Conservation (phyloP, 1,140 invertebrate genomes). For the Calephelis virginiensis region DNA sequence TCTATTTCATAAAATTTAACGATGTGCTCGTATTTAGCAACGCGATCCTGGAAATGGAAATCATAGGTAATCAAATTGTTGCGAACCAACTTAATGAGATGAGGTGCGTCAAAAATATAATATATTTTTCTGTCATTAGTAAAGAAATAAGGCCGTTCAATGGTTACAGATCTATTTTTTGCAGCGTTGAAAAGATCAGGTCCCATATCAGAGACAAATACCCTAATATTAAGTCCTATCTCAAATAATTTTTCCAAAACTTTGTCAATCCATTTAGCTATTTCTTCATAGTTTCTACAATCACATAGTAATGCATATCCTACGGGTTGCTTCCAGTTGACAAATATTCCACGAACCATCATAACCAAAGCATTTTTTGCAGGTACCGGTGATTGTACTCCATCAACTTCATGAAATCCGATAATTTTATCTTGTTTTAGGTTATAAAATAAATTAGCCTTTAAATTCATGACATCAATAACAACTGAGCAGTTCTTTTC, state of each 20-base stretch:
- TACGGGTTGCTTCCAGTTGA: slow-evolving; percentile 30
- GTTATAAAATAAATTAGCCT: slow-evolving; percentile 35
- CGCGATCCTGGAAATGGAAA: slow-evolving; percentile 17
- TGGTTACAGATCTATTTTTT: slow-evolving; percentile 18
- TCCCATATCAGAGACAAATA: slow-evolving; percentile 27
- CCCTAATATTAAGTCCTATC: slow-evolving; percentile 31
- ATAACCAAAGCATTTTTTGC: slow-evolving; percentile 27
- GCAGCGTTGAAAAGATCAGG: slow-evolving; percentile 26
- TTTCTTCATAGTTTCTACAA: slow-evolving; percentile 21
- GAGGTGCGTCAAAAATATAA: slow-evolving; percentile 30
- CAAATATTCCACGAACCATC: slow-evolving; percentile 32
- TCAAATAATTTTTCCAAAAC: slow-evolving; percentile 26
- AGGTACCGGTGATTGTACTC: slow-evolving; percentile 28
- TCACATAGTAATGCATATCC: slow-evolving; percentile 31
- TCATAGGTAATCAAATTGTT: slow-evolving; percentile 16
- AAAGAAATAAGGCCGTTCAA: too few relatives aligned
- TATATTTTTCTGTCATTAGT: too few relatives aligned
- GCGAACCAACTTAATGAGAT: slow-evolving; percentile 28
- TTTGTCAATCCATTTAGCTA: slow-evolving; percentile 35
- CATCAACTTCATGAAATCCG: slow-evolving; percentile 38
- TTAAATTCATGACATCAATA: slow-evolving; percentile 29
- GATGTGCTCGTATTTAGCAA: slow-evolving; percentile 34
- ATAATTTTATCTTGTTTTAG: slow-evolving; percentile 34
- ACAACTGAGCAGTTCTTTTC: slow-evolving; percentile 33
- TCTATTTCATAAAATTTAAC: slow-evolving; percentile 33